phyloP scores from a whole-genome alignment of 2,888 invertebrate genomes.

The Conops quadrifasciatus region DNA sequence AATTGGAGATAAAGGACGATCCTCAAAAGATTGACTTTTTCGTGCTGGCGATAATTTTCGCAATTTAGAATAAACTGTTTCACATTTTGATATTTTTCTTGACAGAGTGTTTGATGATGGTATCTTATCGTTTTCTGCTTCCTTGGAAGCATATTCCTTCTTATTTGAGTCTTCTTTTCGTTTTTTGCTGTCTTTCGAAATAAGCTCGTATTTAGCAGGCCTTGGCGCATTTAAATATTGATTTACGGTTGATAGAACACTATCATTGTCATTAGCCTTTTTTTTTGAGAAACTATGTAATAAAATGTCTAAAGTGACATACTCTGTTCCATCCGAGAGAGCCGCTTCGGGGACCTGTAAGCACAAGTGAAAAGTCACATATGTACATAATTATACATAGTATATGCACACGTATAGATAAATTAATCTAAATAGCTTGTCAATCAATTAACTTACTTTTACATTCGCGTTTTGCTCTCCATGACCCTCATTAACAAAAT shows the following conservation, averaged over 20 bases:
- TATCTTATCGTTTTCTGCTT: neutral
- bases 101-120: slow-evolving; percentile 9
- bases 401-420: too few relatives aligned
- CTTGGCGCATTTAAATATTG: neutral
- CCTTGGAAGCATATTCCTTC: neutral
- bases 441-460: too few relatives aligned
- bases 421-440: too few relatives aligned
- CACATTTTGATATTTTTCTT: slow-evolving; percentile 42
- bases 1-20: slow-evolving; percentile 60
- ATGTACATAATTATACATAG: too few relatives aligned
- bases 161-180: neutral
- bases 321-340: slow-evolving; percentile 49
- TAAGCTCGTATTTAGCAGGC: neutral
- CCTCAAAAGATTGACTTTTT: slow-evolving; percentile 60
- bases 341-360: slow-evolving; percentile 48
- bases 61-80: slow-evolving; percentile 54
- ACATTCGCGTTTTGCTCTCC: too few relatives aligned
- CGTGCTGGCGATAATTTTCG: slow-evolving; percentile 29
- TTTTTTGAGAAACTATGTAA: neutral
- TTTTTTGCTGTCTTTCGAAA: neutral
- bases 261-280: neutral
- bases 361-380: neutral
- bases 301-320: slow-evolving; percentile 42
- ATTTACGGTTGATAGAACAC: neutral
- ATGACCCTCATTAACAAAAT: too few relatives aligned